These are phyloP conservation scores for Platygyra sinensis DNA, from an alignment of 64 coral and sea anemone genomes.

Conservation along the genomic window DNA sequence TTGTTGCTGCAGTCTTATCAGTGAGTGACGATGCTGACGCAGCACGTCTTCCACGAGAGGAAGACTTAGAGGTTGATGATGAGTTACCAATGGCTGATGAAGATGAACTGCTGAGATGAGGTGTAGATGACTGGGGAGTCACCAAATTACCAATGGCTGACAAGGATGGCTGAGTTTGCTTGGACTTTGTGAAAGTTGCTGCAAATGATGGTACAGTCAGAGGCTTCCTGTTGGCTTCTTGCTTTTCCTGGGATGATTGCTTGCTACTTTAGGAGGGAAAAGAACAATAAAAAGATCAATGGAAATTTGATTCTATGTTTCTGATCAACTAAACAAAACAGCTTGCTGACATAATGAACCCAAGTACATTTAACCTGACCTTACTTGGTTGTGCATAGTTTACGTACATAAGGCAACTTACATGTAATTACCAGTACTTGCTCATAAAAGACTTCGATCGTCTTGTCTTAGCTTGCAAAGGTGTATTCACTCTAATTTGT, in stretches of 20 bases:
- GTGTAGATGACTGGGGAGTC: neutral
- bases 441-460: too few relatives aligned
- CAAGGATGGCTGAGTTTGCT: neutral
- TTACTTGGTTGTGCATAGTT: too few relatives aligned
- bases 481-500: too few relatives aligned
- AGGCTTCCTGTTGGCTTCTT: neutral
- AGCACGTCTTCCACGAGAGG: slow-evolving; percentile 40
- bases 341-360: too few relatives aligned
- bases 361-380: too few relatives aligned
- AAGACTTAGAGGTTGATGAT: slow-evolving; percentile 37
- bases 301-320: neutral
- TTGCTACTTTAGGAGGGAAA: neutral
- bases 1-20: slow-evolving; percentile 33
- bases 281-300: neutral
- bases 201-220: neutral
- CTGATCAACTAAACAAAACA: too few relatives aligned
- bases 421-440: too few relatives aligned
- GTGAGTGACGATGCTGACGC: slow-evolving; percentile 19
- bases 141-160: neutral
- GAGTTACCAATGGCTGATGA: slow-evolving; percentile 53
- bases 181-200: neutral
- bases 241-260: neutral
- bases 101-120: slow-evolving; percentile 2
- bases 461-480: too few relatives aligned
- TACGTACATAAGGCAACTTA: too few relatives aligned